Base-by-base conservation (phyloP, 2,113 vertebrate genomes). In the Irena cyanogastra region DNA sequence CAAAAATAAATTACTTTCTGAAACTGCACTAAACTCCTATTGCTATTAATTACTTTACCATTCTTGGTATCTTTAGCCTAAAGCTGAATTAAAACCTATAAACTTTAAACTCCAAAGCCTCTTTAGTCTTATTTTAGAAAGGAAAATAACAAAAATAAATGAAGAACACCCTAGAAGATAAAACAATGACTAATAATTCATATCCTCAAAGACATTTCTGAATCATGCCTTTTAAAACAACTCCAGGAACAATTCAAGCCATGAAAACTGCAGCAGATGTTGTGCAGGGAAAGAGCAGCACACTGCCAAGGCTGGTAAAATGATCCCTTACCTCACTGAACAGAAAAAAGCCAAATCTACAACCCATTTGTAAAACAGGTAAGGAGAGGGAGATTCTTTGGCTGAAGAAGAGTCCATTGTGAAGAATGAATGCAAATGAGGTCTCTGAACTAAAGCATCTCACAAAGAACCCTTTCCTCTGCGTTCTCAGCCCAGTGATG, bases 201-300 rank as follows among this genome's bases (percentile, higher is more conserved):
- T 53, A 41, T 79, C 57, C 74, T 87, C 65, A 76, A 76, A 95
- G 74, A 28, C 44, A 47, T 72, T 95, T 94, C 82, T 83, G 70
- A 85, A 90, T 65, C 30, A 18, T 65, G 66, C 50, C 63, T 95
- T 87, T 96, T 80, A 77, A 84, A 97, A 85, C 65, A 82, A 77
- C 54, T 44, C 75, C 78, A 79, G 59, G 90, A 93, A 79, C 52
- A 90, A 83, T 35, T 77, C 39, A 74, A 83, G 68, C 82, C 57
- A 59, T 53, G 78, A 87, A 90, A 70, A 53, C 39, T 88, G 54
- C 95, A 96, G 85, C 88, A 93, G 93, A 74, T 95, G 90, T 86
- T 77, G 49, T 8, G 27, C 79, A 83, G 90, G 78, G 52, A 66
- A 69, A 76, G 87, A 88, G 26, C 52, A 95, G 70, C 66, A 47